A percentile compares a stretch with the other conserved stretches of the same genome.
Conservation (phyloP, 2,888 invertebrate species). For the Eurytoma adleriae region DNA sequence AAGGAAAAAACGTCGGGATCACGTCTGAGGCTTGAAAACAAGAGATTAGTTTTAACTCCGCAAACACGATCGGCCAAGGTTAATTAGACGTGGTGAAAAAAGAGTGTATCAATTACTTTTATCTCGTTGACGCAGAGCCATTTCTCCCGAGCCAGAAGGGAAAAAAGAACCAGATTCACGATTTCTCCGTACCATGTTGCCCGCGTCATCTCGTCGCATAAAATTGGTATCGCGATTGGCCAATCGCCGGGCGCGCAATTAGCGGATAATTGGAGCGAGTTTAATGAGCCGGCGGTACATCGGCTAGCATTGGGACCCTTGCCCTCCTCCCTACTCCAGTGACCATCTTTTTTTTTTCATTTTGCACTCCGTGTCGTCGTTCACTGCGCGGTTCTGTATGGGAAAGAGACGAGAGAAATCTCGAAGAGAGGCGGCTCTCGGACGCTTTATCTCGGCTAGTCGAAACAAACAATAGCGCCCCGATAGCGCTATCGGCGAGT, state of each 20-base stretch:
- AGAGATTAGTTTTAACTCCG: background rate
- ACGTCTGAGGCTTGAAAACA: too few relatives aligned
- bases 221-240: constrained; percentile 23
- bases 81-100: constrained; percentile 5
- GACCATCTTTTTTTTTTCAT: background rate
- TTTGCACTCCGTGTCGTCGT: background rate
- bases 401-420: background rate
- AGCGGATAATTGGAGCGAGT: constrained; percentile 56
- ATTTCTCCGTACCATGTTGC: background rate
- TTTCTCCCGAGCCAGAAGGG: background rate
- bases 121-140: constrained; percentile 14
- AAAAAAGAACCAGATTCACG: background rate
- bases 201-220: background rate
- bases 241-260: constrained; percentile 55
- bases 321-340: background rate
- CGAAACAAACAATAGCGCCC: constrained; percentile 63
- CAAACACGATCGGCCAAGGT: constrained; percentile 20
- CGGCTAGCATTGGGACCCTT: constrained; percentile 7
- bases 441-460: constrained; percentile 58
- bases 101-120: background rate
- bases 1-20: background rate
- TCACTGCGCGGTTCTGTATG: background rate
- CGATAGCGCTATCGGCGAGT: constrained; percentile 58
- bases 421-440: constrained; percentile 19
- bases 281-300: constrained; percentile 29